Conservation (phyloP, 2,113 vertebrate species). For the Manacus vitellinus region DNA sequence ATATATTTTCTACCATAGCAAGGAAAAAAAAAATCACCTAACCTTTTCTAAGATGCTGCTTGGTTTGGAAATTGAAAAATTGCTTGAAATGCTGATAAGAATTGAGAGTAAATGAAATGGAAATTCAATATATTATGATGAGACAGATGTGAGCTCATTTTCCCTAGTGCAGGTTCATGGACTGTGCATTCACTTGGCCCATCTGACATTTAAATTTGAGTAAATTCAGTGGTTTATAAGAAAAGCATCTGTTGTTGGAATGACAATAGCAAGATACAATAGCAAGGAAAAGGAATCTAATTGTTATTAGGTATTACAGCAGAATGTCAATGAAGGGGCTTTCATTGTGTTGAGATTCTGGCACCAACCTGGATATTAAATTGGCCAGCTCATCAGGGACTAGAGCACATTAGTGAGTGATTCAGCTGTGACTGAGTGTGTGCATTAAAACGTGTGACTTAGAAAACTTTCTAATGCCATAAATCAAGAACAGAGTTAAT, state of each 20-base stretch:
- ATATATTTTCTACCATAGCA: neutral
- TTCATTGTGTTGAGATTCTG: conserved; percentile 44
- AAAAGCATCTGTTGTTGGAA: conserved; percentile 68
- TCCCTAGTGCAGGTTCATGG: conserved; percentile 32
- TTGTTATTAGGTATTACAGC: conserved; percentile 50
- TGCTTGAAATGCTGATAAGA: conserved; percentile 39
- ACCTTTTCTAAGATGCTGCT: neutral
- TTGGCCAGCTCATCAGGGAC: conserved; percentile 58
- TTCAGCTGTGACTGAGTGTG: conserved; percentile 47
- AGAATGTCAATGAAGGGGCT: conserved; percentile 60
- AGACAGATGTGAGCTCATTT: conserved; percentile 68
- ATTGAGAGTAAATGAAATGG: conserved; percentile 62
- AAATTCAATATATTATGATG: conserved; percentile 64
- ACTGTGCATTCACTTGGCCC: conserved; percentile 45
- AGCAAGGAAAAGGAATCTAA: conserved; percentile 51
- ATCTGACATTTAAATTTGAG: conserved; percentile 71
- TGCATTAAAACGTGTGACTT: conserved; percentile 20
- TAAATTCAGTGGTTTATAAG: conserved; percentile 72
- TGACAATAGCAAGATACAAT: conserved; percentile 64
- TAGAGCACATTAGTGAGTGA: conserved; percentile 53
- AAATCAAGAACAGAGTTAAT: conserved; percentile 62
- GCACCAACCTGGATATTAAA: conserved; percentile 56
- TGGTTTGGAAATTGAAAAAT: conserved; percentile 62
- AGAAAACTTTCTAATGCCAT: conserved; percentile 36
- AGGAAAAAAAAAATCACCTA: neutral